A percentile compares a stretch with the other conserved stretches of the same genome.
Evolutionary conservation across 2,797 vertebrate genomes (phyloP).

Genomic region (Erpetoichthys calabaricus): DNA sequence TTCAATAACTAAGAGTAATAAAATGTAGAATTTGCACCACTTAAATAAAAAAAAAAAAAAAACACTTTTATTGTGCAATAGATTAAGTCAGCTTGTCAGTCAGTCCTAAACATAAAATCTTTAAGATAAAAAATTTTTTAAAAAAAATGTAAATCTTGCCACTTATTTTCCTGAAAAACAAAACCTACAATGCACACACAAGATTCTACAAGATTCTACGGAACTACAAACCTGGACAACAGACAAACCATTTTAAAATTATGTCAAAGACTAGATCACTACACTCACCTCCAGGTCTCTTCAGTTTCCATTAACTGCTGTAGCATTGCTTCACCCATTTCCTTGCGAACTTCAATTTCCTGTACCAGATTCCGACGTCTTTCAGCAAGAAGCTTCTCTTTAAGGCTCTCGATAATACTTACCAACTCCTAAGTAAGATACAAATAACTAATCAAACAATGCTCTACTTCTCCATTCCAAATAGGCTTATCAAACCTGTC

Average conservation of each 20-base stretch:
- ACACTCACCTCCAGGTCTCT: slow-evolving; percentile 53
- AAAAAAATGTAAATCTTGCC: too few species aligned
- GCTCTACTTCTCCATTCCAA: too few species aligned
- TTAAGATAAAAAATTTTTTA: too few species aligned
- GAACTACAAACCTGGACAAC: not conserved
- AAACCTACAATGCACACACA: too few species aligned
- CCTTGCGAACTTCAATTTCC: slow-evolving; percentile 75
- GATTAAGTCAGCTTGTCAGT: too few species aligned
- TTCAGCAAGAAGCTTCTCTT: slow-evolving; percentile 54
- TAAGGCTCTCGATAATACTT: slow-evolving; percentile 53
- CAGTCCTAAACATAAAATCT: too few species aligned
- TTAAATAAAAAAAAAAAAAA: too few species aligned
- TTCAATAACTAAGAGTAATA: too few species aligned
- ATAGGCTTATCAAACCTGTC: not conserved
- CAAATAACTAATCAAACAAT: not conserved
- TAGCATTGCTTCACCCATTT: slow-evolving; percentile 81
- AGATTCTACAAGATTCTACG: too few species aligned
- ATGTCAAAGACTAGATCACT: not conserved
- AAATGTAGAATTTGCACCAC: too few species aligned
- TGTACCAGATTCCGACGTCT: slow-evolving; percentile 58
- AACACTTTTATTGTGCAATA: too few species aligned
- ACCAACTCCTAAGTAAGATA: slow-evolving; percentile 51
- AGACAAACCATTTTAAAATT: not conserved
- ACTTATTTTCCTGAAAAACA: too few species aligned
- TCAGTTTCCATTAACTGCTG: slow-evolving; percentile 68